Evolutionary conservation across 1,140 invertebrate species (phyloP).

Genomic region (Brachionus asplanchnoidis): DNA sequence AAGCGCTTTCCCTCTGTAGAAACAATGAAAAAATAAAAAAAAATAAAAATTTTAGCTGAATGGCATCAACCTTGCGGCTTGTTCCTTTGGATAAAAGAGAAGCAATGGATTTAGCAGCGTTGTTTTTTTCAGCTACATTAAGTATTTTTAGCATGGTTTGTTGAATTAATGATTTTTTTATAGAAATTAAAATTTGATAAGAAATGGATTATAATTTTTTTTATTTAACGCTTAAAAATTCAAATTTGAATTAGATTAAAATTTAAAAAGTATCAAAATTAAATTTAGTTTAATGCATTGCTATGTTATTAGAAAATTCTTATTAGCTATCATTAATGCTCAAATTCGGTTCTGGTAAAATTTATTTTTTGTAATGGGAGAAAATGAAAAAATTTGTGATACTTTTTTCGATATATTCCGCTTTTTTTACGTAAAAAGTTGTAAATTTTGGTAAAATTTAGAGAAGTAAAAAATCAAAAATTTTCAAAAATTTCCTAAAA

Average conservation of each 20-base stretch:
- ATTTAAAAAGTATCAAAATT: too few species aligned
- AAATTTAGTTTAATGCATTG: too few species aligned
- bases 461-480: too few species aligned
- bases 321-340: too few species aligned
- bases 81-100: conserved; percentile 74
- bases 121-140: conserved; percentile 98
- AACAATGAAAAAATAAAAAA: conserved; percentile 49
- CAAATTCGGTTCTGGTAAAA: too few species aligned
- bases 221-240: background rate
- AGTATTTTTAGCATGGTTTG: conserved; percentile 62
- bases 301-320: too few species aligned
- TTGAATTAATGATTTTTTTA: background rate
- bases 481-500: too few species aligned
- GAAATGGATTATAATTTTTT: background rate
- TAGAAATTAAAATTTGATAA: background rate
- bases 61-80: conserved; percentile 61
- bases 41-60: background rate
- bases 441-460: too few species aligned
- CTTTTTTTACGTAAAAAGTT: too few species aligned
- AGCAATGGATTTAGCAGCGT: conserved; percentile 94
- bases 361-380: too few species aligned
- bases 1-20: conserved; percentile 76
- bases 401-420: too few species aligned
- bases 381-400: too few species aligned
- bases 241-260: background rate